These are phyloP conservation scores for Cataglyphis livida DNA, from an alignment of 2,888 invertebrate genomes.

Conservation along the genomic window DNA sequence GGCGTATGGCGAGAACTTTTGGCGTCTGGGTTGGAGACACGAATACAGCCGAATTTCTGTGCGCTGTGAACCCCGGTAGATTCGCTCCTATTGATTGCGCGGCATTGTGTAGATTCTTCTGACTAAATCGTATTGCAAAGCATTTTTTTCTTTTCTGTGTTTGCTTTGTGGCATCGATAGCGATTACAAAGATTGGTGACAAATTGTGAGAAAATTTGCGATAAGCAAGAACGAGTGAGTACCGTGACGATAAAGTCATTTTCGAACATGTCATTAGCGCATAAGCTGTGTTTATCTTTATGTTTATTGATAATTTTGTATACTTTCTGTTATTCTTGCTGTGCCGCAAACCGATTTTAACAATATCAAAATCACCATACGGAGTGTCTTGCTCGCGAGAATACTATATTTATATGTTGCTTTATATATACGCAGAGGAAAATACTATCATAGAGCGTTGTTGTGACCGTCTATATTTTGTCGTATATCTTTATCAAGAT, in stretches of 20 bases:
- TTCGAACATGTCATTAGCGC: constrained; percentile 65
- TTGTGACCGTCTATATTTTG: neutral
- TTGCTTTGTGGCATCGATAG: constrained; percentile 48
- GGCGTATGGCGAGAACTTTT: neutral
- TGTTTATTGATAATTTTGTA: neutral
- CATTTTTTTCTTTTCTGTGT: constrained; percentile 61
- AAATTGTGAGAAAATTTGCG: constrained; percentile 23
- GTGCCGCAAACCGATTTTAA: neutral
- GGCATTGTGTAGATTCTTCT: constrained; percentile 61
- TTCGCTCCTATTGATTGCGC: constrained; percentile 74
- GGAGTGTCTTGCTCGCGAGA: neutral
- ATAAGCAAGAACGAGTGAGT: constrained; percentile 60
- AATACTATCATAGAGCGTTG: constrained; percentile 37
- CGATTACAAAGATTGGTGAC: constrained; percentile 45
- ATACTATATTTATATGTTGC: neutral
- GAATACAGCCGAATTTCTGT: constrained; percentile 73
- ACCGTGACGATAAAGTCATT: neutral
- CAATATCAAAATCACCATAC: neutral
- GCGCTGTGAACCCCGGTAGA: constrained; percentile 80
- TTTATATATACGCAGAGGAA: neutral
- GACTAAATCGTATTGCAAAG: constrained; percentile 59
- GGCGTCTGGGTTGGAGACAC: constrained; percentile 77
- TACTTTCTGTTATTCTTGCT: too few relatives aligned
- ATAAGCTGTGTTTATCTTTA: constrained; percentile 48
- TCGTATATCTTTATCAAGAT: neutral